These are phyloP conservation scores for Azorinus chamasolen DNA, from an alignment of 2,888 invertebrate genomes.

Conservation along the genomic window DNA sequence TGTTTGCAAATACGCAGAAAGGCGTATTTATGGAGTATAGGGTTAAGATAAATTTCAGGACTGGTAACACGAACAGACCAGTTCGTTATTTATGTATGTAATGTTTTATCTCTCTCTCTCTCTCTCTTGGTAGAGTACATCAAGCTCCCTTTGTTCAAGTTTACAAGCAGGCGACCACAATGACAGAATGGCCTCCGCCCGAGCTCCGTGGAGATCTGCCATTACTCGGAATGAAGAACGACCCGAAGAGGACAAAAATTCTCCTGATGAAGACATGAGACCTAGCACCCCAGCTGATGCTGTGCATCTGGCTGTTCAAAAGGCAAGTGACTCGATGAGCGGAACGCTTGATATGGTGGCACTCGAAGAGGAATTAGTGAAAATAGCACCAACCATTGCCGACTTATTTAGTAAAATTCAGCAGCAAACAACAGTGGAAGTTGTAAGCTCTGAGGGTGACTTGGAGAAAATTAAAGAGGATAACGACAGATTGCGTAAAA, in stretches of 20 bases:
- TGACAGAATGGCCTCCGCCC: constrained; percentile 44
- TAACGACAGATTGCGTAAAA: constrained; percentile 71
- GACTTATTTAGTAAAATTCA: constrained; percentile 71
- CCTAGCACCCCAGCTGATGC: constrained; percentile 53
- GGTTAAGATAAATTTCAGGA: too few species aligned
- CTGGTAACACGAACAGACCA: too few species aligned
- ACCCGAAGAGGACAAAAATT: neutral
- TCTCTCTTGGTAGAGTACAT: neutral
- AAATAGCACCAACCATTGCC: constrained; percentile 72
- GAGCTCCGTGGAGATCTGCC: constrained; percentile 43
- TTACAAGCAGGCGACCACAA: constrained; percentile 20
- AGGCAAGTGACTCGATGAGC: constrained; percentile 46
- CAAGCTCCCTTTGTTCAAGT: constrained; percentile 26
- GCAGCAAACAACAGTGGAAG: constrained; percentile 64
- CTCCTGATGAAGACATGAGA: constrained; percentile 19
- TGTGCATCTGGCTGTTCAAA: constrained; percentile 47
- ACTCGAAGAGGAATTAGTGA: constrained; percentile 68
- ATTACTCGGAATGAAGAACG: constrained; percentile 25
- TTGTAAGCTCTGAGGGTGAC: constrained; percentile 67
- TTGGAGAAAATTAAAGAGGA: constrained; percentile 67
- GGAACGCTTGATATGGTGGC: constrained; percentile 66
- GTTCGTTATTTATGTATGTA: too few species aligned
- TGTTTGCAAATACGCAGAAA: too few species aligned
- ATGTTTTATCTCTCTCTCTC: too few species aligned
- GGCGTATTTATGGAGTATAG: too few species aligned